Base-by-base conservation (phyloP, 2,888 invertebrate genomes). In the Podabrus alpinus region DNA sequence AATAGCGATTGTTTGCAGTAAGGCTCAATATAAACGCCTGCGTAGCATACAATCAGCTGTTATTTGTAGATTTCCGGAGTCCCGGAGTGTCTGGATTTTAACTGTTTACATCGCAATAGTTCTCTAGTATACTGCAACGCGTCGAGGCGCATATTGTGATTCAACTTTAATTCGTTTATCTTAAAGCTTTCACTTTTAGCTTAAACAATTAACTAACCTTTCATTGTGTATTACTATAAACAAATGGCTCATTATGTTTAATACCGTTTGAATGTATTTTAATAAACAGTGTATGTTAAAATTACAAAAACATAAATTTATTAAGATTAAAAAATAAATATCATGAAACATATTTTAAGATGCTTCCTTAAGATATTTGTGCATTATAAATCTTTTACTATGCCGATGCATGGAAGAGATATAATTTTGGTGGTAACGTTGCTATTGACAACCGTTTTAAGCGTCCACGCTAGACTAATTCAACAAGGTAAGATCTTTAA, bases 51-150 rank as follows among this genome's bases (percentile, higher is more conserved):
- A 75, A 68, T 75, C 75, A 75, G 75, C 72, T 75, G 75, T 72
- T 75, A 71, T 72, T 75, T 75, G 72, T 75, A 71, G 74, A 71
- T 71, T 68, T 71, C 73, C 76, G 76, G 76, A 69, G 68, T 69
- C 61, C 69, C 61, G 45, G 75, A 66, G 75, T 64, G 66, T 71
- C 77, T 75, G 77, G 78, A 71, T 69, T 76, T 75, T 71, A 75
- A 78, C 75, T 80, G 80, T 79, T 79, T 79, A 79, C 79, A 78
- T 79, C 80, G 62, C 11, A 64, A 17, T 64, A 80, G 80, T 80
- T 66, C 67, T 75, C 74, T 74, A 73, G 68, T 73, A 74, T 72
- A 73, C 73, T 71, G 69, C 76, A 72, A 69, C 24, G 72, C 75
- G 75, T 70, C 72, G 75, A 17, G 75, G 69, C 75, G 75, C 72